Percentiles rank a stretch among this genome's conserved stretches.
phyloP scores from a whole-genome alignment of 2,797 vertebrate species.

The Onychomys arenicola region DNA sequence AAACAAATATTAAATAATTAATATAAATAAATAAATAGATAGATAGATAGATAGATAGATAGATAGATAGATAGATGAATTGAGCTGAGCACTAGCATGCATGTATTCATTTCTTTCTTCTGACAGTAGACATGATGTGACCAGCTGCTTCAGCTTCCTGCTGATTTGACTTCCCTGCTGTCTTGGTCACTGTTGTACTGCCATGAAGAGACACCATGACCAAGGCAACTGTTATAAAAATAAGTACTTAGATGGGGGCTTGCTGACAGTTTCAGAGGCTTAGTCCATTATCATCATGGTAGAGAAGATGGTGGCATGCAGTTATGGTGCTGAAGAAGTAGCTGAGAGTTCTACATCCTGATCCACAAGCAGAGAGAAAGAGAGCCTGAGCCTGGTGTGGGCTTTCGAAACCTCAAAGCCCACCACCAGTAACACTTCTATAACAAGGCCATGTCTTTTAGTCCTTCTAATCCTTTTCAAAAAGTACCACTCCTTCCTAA shows the following conservation, averaged over 20 bases:
- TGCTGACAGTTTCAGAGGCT: neutral
- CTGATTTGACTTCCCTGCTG: neutral
- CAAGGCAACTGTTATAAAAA: neutral
- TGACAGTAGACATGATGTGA: neutral
- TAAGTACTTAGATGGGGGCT: neutral
- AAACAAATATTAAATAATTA: too few relatives aligned
- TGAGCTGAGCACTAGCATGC: too few relatives aligned
- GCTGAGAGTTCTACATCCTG: neutral
- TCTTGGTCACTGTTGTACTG: neutral
- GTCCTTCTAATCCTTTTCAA: neutral
- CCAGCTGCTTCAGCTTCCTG: neutral
- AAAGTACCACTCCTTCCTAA: neutral
- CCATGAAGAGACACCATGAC: neutral
- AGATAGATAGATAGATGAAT: too few relatives aligned
- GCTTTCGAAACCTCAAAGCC: neutral
- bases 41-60: too few relatives aligned
- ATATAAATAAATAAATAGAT: too few relatives aligned
- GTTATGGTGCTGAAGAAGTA: neutral
- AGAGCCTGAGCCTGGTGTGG: neutral
- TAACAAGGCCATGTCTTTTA: neutral
- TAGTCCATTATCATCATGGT: neutral
- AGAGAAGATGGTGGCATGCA: neutral
- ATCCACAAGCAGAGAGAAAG: neutral
- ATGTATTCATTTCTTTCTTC: neutral
- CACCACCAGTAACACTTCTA: neutral